Conservation (phyloP, 2,113 vertebrate species). For the Phaethon lepturus region DNA sequence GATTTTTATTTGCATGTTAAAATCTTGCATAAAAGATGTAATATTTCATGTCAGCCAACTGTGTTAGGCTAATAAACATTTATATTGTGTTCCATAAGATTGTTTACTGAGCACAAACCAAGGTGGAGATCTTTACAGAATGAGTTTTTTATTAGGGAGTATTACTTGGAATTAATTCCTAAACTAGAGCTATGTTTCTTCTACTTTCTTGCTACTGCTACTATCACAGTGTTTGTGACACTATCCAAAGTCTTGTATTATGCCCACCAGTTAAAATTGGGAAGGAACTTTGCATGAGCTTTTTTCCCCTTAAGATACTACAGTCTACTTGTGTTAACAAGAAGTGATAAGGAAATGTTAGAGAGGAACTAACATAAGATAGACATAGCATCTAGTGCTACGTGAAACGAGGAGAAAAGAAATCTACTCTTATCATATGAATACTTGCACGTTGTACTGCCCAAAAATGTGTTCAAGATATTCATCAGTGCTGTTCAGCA, state of each 20-base stretch:
- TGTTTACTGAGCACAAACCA: background rate
- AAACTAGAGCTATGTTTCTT: background rate
- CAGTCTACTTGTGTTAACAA: background rate
- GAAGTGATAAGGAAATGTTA: too few species aligned
- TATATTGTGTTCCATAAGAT: rapidly evolving
- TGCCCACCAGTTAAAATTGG: background rate
- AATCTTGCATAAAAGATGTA: background rate
- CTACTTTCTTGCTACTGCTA: background rate
- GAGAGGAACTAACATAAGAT: background rate
- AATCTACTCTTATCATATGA: background rate
- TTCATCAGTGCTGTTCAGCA: background rate
- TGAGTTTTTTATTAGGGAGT: background rate
- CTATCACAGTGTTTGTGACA: background rate
- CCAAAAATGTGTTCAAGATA: background rate
- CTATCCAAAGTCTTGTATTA: background rate
- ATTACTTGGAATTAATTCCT: background rate
- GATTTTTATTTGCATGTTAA: background rate
- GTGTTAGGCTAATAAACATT: background rate
- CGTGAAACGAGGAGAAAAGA: background rate
- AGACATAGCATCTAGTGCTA: background rate
- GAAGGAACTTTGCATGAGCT: background rate
- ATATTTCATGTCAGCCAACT: background rate
- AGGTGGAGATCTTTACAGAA: background rate
- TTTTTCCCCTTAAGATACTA: background rate
- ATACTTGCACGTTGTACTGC: background rate